A percentile compares a stretch with the other conserved stretches of the same genome.
Conservation (phyloP, 1,140 invertebrate species). For the Habropoda laboriosa region DNA sequence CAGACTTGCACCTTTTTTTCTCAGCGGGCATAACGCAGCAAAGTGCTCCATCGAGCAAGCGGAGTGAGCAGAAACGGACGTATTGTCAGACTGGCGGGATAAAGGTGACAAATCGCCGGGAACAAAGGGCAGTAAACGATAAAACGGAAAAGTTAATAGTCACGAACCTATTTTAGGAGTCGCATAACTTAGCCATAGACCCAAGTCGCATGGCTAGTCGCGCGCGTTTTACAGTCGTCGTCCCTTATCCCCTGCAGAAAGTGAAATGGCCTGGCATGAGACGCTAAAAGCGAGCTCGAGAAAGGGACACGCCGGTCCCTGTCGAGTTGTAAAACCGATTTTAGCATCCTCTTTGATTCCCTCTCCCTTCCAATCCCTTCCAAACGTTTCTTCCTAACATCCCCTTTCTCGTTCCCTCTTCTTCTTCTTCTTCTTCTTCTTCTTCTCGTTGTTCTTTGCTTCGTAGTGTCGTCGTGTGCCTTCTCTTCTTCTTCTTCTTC, state of each 20-base stretch:
- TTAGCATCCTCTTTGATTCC: conserved; percentile 24
- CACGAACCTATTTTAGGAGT: conserved; percentile 23
- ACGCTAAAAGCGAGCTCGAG: conserved; percentile 14
- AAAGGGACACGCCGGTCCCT: neutral
- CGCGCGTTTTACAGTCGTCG: conserved; percentile 20
- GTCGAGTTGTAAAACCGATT: conserved; percentile 35
- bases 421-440: too few species aligned
- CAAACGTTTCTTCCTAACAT: neutral
- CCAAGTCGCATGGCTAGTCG: neutral
- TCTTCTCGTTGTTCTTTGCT: too few species aligned
- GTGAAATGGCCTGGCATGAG: conserved; percentile 16
- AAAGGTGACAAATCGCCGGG: conserved; percentile 25
- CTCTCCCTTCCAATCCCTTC: neutral
- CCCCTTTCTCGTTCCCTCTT: neutral
- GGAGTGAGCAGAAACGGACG: neutral
- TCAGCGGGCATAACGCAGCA: neutral
- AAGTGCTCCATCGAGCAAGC: neutral
- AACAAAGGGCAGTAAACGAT: conserved; percentile 25
- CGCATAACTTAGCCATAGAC: conserved; percentile 32
- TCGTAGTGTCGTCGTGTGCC: too few species aligned
- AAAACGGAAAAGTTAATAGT: conserved; percentile 36
- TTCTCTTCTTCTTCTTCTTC: too few species aligned
- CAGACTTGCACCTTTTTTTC: neutral
- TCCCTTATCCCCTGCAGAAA: conserved; percentile 20
- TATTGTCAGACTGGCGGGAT: neutral